phyloP scores from a whole-genome alignment of 2,113 vertebrate species.

The Solea solea region DNA sequence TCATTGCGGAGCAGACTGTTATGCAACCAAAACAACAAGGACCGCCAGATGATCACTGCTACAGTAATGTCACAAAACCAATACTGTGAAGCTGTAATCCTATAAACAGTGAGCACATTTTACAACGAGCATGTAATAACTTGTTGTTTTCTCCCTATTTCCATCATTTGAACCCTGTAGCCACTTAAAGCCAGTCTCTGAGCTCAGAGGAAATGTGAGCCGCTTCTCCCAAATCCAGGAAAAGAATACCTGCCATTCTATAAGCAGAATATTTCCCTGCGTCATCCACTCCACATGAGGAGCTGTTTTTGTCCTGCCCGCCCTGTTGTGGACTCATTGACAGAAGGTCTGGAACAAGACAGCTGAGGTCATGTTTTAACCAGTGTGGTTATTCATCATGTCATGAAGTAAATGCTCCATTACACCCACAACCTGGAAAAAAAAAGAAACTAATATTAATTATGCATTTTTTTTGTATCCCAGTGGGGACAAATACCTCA shows the following conservation, averaged over 20 bases:
- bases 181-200: constrained; percentile 1
- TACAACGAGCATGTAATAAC: constrained; percentile 10
- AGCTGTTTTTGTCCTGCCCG: constrained; percentile 5
- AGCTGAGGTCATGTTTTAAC: constrained; percentile 62
- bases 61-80: constrained; percentile 21
- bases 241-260: constrained; percentile 9
- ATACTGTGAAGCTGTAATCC: constrained; percentile 6
- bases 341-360: constrained; percentile 40
- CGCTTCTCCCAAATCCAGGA: constrained; percentile 15
- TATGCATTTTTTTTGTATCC: constrained; percentile 31
- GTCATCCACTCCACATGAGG: constrained; percentile 2
- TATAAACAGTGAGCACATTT: constrained; percentile 23
- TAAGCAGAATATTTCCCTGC: constrained; percentile 33
- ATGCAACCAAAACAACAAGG: constrained; percentile 32
- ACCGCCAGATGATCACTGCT: constrained; percentile 13
- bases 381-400: constrained; percentile 49
- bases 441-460: constrained; percentile 23
- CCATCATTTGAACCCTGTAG: background rate
- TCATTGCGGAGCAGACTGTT: constrained; percentile 4
- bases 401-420: constrained; percentile 17
- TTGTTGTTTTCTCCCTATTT: background rate
- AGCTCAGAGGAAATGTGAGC: constrained; percentile 20
- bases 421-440: constrained; percentile 25
- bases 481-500: constrained; percentile 46
- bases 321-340: constrained; percentile 30